Evolutionary conservation across 2,797 vertebrate genomes (phyloP), one percentile per base, ranked within the genome.

Genomic region (Tokudaia muenninki): DNA sequence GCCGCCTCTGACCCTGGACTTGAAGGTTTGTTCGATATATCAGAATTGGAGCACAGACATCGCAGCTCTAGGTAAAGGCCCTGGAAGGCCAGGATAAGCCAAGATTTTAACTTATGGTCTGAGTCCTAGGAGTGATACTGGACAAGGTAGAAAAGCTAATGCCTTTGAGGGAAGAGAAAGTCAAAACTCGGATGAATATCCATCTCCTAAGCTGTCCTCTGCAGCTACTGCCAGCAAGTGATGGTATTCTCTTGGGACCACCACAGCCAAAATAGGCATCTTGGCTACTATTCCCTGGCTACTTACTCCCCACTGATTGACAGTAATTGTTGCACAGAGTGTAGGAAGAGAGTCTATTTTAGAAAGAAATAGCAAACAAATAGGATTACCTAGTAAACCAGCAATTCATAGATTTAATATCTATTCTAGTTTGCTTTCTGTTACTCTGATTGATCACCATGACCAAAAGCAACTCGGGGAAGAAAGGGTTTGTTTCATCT

Each of bases 241-340:
- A 78, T 44, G 17, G 78, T 61, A 70, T 92, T 95, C 87, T 92
- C 80, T 72, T 83, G 70, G 72, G 77, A 92, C 55, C 52, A 34
- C 50, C 81, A 89, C 52, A 82, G 82, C 95, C 92, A 92, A 96
- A 94, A 90, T 29, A 95, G 50, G 59, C 22, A 88, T 78, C 77
- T 86, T 92, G 84, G 37, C 59, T 96, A 91, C 83, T 52, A 86
- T 82, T 83, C 86, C 92, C 65, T 72, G 78, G 84, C 70, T 92
- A 83, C 47, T 87, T 44, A 83, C 26, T 93, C 26, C 87, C 90
- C 55, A 93, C 0, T 90, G 90, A 93, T 50, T 92, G 77, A 86
- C 31, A 63, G 78, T 78, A 78, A 90, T 70, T 94, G 94, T 0
- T 37, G 3, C 44, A 95, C 75, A 90, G 17, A 80, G 72, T 61